phyloP scores from a whole-genome alignment of 2,113 vertebrate species.

The Rhynchopsitta pachyrhyncha region DNA sequence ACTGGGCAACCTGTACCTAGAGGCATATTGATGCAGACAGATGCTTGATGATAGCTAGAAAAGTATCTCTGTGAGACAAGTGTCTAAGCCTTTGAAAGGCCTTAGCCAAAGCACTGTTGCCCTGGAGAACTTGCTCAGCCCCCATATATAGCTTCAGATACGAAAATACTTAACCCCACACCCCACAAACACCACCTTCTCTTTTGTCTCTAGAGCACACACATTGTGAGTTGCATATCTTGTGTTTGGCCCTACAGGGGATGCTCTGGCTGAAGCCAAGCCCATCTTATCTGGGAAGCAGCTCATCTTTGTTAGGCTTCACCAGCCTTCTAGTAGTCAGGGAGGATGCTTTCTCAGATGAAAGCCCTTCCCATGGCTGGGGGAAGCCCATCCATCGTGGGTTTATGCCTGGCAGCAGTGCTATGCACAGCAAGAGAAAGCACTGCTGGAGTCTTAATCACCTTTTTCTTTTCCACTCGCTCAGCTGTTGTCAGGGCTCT shows the following conservation, averaged over 20 bases:
- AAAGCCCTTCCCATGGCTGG: background rate
- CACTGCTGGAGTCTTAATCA: background rate
- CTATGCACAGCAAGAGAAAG: background rate
- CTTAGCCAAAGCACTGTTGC: background rate
- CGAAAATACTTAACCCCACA: background rate
- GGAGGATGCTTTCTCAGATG: background rate
- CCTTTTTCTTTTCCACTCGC: conserved; percentile 69
- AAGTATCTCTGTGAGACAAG: background rate
- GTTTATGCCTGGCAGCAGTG: background rate
- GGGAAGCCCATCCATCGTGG: fast-evolving
- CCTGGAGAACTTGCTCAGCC: background rate
- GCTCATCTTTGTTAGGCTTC: background rate
- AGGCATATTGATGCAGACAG: background rate
- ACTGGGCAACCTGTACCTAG: background rate
- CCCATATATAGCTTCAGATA: background rate
- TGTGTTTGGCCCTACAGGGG: background rate
- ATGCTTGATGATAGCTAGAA: background rate
- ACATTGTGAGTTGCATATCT: background rate
- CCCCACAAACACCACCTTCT: background rate
- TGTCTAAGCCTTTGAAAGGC: background rate
- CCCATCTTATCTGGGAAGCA: background rate
- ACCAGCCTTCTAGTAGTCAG: background rate
- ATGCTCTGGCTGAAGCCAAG: background rate
- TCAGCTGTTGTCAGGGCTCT: conserved; percentile 59
- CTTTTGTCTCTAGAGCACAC: background rate